These are phyloP conservation scores for Dinocampus coccinellae DNA, from an alignment of 2,888 invertebrate species.

Conservation along the genomic window DNA sequence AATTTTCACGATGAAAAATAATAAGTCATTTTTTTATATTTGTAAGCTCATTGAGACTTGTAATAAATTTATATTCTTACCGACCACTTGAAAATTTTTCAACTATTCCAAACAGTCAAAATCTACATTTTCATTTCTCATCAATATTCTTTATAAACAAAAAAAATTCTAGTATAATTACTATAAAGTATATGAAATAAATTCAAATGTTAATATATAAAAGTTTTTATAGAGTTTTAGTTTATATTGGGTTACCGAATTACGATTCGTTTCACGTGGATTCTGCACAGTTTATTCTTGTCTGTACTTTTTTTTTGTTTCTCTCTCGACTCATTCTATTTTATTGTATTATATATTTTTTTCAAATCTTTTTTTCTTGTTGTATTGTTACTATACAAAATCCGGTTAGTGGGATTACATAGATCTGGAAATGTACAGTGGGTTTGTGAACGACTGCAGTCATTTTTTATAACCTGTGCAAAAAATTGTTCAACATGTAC, in stretches of 20 bases:
- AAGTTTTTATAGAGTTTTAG: not conserved
- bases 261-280: not conserved
- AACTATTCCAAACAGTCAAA: not conserved
- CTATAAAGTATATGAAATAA: not conserved
- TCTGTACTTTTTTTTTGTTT: not conserved
- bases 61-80: not conserved
- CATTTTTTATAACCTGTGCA: constrained; percentile 24
- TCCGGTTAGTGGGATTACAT: constrained; percentile 19
- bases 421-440: constrained; percentile 17
- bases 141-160: no score
- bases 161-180: no score
- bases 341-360: no score
- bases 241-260: not conserved
- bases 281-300: not conserved
- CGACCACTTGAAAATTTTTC: not conserved
- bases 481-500: no score
- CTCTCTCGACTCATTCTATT: no score
- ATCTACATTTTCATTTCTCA: not conserved
- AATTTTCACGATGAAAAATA: not conserved
- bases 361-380: no score
- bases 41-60: no score
- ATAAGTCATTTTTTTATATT: not conserved
- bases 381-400: constrained; percentile 4
- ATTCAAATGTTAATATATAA: not conserved
- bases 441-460: constrained; percentile 25